Base-by-base conservation (phyloP, 2,797 vertebrate genomes). In the Coregonus sp. region DNA sequence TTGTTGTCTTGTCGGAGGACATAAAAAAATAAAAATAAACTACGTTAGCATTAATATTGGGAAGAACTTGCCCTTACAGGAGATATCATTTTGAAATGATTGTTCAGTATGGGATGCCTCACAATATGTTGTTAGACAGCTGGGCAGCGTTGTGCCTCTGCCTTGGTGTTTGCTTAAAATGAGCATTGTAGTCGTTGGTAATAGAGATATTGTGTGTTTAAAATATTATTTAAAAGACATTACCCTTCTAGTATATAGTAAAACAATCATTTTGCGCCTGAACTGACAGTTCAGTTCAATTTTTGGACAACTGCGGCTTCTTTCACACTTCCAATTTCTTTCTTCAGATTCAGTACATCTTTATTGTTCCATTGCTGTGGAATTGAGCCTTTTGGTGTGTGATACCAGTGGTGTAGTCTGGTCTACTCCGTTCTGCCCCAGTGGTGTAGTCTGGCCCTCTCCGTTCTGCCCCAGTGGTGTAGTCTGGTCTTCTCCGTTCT, bases 71-170 rank as follows among this genome's bases (percentile, higher is more conserved):
- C 70, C 75, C 73, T 72, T 81, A 77, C 72, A 79, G 59, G 75
- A 74, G 59, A 74, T 70, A 70, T 81, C 72, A 70, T 80, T 79
- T 79, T 72, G 51, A 79, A 77, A 79, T 78, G 52, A 78, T 82
- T 72, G 67, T 75, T 78, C 72, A 63, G 75, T 74, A 80, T 63
- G 63, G 72, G 52, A 70, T 50, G 50, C n/a, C 56, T 66, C 35
- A 14, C 25, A 40, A 54, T 52, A 70, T 40, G 9, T 12, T 25
- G 33, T 35, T 31, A 16, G 66, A 51, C 68, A 72, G 37, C 56
- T 37, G 35, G 35, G 35, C 35, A 37, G 35, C 35, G 35, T 4
- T 35, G 47, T 16, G 56, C 40, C 29, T 50, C 37, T 52, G 50
- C 37, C 35, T 37, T 25, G 52, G 14, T 66, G 15, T 37, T 33